Percentiles rank a stretch among this genome's conserved stretches.
Conservation (phyloP, 1,140 invertebrate species). For the Platyscapa corneri region DNA sequence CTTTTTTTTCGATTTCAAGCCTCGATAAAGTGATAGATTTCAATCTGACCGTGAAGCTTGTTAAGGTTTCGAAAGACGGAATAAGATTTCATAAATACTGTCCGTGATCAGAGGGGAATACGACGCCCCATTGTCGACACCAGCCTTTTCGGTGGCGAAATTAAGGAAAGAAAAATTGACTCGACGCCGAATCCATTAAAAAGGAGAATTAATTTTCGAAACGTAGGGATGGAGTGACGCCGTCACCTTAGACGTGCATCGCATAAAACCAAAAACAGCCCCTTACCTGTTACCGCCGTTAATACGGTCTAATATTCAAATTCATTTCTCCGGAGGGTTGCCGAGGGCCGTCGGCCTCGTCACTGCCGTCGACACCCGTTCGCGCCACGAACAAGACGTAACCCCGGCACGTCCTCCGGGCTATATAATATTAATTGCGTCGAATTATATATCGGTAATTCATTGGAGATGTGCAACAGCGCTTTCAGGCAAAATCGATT, state of each 20-base stretch:
- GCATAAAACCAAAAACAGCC: background rate
- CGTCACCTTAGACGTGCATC: too few relatives aligned
- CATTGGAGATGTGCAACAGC: background rate
- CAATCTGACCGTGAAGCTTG: background rate
- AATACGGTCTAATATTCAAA: background rate
- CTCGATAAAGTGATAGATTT: background rate
- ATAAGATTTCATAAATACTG: too few relatives aligned
- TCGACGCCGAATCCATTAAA: background rate
- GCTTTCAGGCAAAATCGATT: conserved; percentile 40
- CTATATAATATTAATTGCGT: background rate
- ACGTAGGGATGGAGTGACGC: background rate
- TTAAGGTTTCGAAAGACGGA: background rate
- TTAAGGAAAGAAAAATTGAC: background rate
- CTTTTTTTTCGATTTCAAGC: background rate
- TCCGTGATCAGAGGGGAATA: background rate
- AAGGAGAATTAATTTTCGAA: background rate
- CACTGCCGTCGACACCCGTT: too few relatives aligned
- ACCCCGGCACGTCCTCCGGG: too few relatives aligned
- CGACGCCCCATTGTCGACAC: background rate
- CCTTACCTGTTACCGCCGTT: background rate
- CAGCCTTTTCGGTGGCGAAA: background rate
- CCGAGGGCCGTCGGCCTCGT: background rate
- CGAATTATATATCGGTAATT: conserved; percentile 19
- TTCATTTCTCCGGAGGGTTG: background rate
- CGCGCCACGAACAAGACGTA: too few relatives aligned